Conservation (phyloP, 2,797 vertebrate species). For the Sphaeramia orbicularis region DNA sequence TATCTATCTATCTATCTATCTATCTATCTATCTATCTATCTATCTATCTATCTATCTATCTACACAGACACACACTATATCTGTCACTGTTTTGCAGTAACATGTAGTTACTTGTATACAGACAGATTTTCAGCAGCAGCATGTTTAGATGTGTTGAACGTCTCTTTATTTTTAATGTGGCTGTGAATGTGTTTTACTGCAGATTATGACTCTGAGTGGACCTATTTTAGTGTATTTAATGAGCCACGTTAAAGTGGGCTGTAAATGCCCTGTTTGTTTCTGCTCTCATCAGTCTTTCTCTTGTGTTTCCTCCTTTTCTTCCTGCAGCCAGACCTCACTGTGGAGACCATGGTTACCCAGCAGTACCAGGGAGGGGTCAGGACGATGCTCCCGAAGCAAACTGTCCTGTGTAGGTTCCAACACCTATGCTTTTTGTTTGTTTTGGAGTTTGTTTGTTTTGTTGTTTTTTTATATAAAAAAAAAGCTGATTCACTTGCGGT, state of each 20-base stretch:
- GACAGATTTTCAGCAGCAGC: neutral
- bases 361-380: slow-evolving; percentile 58
- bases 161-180: neutral
- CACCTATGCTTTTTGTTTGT: too few species aligned
- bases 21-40: too few species aligned
- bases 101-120: too few species aligned
- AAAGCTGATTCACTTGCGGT: too few species aligned
- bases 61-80: too few species aligned
- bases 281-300: slow-evolving; percentile 22
- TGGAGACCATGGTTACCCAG: slow-evolving; percentile 89
- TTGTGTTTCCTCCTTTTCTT: slow-evolving; percentile 12
- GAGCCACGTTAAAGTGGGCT: neutral
- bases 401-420: slow-evolving; percentile 77
- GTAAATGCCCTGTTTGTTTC: slow-evolving; percentile 4
- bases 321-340: slow-evolving; percentile 64
- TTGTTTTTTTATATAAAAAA: too few species aligned
- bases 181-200: neutral
- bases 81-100: too few species aligned
- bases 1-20: too few species aligned
- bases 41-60: too few species aligned
- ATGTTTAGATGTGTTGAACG: neutral
- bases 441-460: too few species aligned
- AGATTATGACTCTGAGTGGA: neutral
- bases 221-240: slow-evolving; percentile 1
- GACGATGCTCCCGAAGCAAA: too few species aligned